Base-by-base conservation (phyloP, 37 sponge, comb jelly and placozoan genomes). In the Haliclona indistincta region DNA sequence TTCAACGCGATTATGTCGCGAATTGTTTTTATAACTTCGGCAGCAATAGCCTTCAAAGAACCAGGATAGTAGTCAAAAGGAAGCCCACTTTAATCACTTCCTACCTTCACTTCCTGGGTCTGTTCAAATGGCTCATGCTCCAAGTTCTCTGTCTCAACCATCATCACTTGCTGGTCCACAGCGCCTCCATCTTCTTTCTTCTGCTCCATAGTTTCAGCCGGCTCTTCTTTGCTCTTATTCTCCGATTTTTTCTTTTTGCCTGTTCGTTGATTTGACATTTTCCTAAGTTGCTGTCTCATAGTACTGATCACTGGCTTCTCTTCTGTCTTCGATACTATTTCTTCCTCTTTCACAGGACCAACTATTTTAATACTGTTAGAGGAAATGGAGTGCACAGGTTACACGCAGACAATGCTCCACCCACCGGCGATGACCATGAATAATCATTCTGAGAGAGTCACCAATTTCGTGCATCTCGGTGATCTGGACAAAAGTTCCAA, bases 1-100 rank as follows among this genome's bases (percentile, higher is more conserved):
- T 91, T 97, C 43, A 88, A 76, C 20, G 78, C 80, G 38, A 97
- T 86, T 45, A 97, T 88, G 68, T 97, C 94, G 2, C 98, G 83
- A 35, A 97, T 84, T 32, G 98, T 97, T 49, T 97, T 91, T 44
- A 97, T 85, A 7, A 97, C 82, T 68, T 97, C 98, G 38, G 92
- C 94, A 51, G 92, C 84, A 0, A 97, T 43, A 36, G 98, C 98
- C 92, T 92, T 62, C 6, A 65, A 20, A 74, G 43, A 52, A 43
- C 6, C 32, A 4, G 8, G n/a, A n/a, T 23, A 30, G 36, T 32
- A 71, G 1, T 22, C 65, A 64, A 4, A 29, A 51, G 5, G 1
- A 1, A 4, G 11, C 2, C 38, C 2, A 3, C 41, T 2, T 26
- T 49, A 2, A 10, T 30, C 41, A 54, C 15, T 71, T n/a, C 56